phyloP scores from a whole-genome alignment of 2,113 vertebrate species.

The Notechis scutatus region DNA sequence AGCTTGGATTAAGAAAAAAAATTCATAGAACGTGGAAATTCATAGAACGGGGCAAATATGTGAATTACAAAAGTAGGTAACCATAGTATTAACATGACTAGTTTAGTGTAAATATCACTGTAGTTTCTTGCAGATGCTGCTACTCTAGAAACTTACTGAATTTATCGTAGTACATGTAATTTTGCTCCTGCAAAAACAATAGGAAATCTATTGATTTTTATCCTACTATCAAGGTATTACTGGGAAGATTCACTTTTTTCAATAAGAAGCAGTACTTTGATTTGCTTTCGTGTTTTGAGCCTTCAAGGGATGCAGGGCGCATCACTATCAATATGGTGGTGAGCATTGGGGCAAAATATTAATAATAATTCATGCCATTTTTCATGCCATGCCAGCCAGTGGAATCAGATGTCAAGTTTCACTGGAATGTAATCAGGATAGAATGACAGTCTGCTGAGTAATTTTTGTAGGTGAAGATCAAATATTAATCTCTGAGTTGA shows the following conservation, averaged over 20 bases:
- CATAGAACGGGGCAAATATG: not conserved
- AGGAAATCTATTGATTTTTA: not conserved
- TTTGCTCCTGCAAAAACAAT: not conserved
- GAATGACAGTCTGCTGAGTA: not conserved
- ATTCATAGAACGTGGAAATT: not conserved
- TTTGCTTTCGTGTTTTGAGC: not conserved
- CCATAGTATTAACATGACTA: not conserved
- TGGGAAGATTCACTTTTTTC: not conserved
- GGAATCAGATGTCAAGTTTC: not conserved
- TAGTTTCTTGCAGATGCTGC: not conserved
- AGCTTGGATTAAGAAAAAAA: not conserved
- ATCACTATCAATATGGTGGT: not conserved
- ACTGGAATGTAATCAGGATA: not conserved
- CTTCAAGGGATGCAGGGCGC: not conserved
- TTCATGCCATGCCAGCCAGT: not conserved
- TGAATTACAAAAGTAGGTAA: not conserved
- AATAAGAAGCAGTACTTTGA: not conserved
- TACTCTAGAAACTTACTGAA: not conserved
- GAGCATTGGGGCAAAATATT: not conserved
- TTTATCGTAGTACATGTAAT: not conserved
- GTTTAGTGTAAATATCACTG: not conserved
- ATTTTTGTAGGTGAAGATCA: not conserved
- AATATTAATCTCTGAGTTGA: not conserved
- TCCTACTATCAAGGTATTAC: not conserved
- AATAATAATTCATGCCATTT: not conserved